phyloP scores from a whole-genome alignment of 2,888 invertebrate genomes.

The Prosapia bicincta region DNA sequence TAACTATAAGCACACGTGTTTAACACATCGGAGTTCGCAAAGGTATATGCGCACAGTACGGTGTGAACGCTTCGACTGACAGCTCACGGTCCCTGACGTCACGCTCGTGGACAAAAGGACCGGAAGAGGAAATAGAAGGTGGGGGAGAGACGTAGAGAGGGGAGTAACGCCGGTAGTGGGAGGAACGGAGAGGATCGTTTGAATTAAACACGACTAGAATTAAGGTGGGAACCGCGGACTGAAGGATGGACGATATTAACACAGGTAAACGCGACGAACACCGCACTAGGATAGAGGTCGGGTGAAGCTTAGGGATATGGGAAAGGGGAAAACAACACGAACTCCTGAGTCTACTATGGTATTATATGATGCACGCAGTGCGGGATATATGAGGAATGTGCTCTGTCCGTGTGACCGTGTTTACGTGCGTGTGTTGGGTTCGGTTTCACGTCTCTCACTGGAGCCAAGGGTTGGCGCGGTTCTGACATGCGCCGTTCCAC shows the following conservation, averaged over 20 bases:
- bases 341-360: not conserved
- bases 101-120: conserved; percentile 27
- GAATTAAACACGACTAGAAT: conserved; percentile 6
- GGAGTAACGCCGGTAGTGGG: not conserved
- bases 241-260: not conserved
- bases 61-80: conserved; percentile 18
- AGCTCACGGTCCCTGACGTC: conserved; percentile 15
- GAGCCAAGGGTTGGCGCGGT: not conserved
- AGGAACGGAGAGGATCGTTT: conserved; percentile 7
- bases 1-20: not conserved
- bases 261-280: conserved; percentile 1
- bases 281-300: not conserved
- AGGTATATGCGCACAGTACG: not conserved
- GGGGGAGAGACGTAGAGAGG: conserved; percentile 13
- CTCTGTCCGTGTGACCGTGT: conserved; percentile 15
- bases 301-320: not conserved
- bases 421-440: conserved; percentile 23
- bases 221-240: conserved; percentile 8
- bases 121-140: conserved; percentile 26
- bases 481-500: conserved; percentile 22
- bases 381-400: conserved; percentile 11
- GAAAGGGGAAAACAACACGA: not conserved
- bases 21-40: not conserved
- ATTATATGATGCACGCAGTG: not conserved
- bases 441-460: conserved; percentile 26